Conservation (phyloP, 2,888 invertebrate species). For the Conops quadrifasciatus region DNA sequence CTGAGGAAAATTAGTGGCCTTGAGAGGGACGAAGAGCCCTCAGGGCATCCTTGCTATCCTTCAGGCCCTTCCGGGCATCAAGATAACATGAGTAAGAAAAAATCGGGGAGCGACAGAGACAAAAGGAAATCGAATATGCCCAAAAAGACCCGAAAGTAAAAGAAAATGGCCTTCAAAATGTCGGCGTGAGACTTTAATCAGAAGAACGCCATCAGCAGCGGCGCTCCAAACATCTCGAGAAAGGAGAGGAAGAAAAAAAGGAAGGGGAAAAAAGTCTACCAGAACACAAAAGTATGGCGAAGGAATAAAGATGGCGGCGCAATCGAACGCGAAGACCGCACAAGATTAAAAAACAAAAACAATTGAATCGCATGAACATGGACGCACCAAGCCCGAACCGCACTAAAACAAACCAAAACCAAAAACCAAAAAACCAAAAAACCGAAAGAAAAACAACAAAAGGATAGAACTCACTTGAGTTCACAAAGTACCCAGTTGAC, state of each 20-base stretch:
- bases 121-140: not conserved
- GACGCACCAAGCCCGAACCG: not conserved
- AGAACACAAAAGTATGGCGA: conserved; percentile 3
- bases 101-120: conserved; percentile 14
- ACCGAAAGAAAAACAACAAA: not conserved
- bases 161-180: conserved; percentile 28
- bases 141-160: not conserved
- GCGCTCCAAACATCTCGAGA: conserved; percentile 6
- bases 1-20: too few species aligned
- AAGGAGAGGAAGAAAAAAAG: conserved; percentile 4
- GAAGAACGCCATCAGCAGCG: conserved; percentile 37
- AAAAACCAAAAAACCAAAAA: not conserved
- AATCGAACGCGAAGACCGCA: conserved; percentile 1
- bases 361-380: not conserved
- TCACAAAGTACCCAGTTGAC: not conserved
- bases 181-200: conserved; percentile 39
- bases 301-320: conserved; percentile 8
- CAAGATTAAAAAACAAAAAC: not conserved
- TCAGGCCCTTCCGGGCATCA: too few species aligned
- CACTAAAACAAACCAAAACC: not conserved
- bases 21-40: conserved; percentile 40
- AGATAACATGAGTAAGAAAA: conserved; percentile 25
- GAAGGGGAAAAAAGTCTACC: not conserved
- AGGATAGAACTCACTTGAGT: not conserved
- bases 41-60: too few species aligned